Evolutionary conservation across 2,888 invertebrate species (phyloP).

Genomic region (Agelastica alni): DNA sequence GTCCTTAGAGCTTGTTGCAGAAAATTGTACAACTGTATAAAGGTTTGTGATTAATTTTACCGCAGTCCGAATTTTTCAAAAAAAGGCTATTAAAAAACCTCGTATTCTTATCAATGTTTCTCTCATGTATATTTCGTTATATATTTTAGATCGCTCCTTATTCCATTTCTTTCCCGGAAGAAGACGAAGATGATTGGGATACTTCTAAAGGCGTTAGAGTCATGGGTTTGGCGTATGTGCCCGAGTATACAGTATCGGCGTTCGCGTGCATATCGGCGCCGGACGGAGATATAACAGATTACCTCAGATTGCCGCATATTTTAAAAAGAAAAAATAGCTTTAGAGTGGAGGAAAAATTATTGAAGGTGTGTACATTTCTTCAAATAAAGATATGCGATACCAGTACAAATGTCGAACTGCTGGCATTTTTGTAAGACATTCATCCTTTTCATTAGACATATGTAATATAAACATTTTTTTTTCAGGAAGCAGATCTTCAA

Average conservation of each 20-base stretch:
- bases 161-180: slow-evolving; percentile 70
- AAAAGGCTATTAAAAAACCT: neutral
- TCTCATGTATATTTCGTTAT: no score
- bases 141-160: slow-evolving; percentile 73
- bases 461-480: no score
- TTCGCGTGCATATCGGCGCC: slow-evolving; percentile 86
- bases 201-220: slow-evolving; percentile 81
- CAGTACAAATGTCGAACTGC: no score
- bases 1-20: slow-evolving; percentile 83
- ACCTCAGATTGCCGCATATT: slow-evolving; percentile 84
- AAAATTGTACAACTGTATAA: slow-evolving; percentile 89
- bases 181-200: slow-evolving; percentile 92
- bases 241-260: slow-evolving; percentile 81
- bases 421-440: no score
- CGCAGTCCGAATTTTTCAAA: neutral
- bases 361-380: slow-evolving; percentile 61
- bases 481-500: slow-evolving; percentile 66
- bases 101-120: no score
- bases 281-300: slow-evolving; percentile 92
- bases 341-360: slow-evolving; percentile 67
- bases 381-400: no score
- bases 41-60: slow-evolving; percentile 54
- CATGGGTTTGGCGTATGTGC: slow-evolving; percentile 86
- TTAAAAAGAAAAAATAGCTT: slow-evolving; percentile 79
- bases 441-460: no score